A percentile compares a stretch with the other conserved stretches of the same genome.
Evolutionary conservation across 1,140 invertebrate species (phyloP).

Genomic region (Muscidifurax raptorellus): DNA sequence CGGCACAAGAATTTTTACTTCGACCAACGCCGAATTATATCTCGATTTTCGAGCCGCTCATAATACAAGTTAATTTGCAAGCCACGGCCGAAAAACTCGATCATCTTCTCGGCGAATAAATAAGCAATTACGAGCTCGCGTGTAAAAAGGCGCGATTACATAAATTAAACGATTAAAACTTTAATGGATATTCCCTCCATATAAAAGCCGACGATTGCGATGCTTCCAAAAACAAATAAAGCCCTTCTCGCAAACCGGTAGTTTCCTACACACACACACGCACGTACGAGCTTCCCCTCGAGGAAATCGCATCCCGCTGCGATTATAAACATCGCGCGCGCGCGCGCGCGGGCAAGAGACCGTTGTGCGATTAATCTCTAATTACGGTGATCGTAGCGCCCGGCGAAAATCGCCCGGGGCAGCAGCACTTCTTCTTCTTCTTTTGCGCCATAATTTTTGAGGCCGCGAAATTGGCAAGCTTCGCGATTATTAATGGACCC

Average conservation of each 20-base stretch:
- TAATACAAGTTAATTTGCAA: too few relatives aligned
- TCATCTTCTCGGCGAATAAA: not conserved
- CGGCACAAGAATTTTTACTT: too few relatives aligned
- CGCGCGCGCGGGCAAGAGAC: too few relatives aligned
- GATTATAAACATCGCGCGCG: slow-evolving; percentile 19
- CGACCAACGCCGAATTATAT: too few relatives aligned
- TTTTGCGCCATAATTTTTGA: not conserved
- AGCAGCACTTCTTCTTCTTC: too few relatives aligned
- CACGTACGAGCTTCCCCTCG: not conserved
- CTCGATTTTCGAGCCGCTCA: too few relatives aligned
- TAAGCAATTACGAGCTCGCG: not conserved
- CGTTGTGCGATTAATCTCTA: slow-evolving; percentile 43
- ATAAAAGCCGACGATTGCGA: not conserved
- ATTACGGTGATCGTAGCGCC: slow-evolving; percentile 38
- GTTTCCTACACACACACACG: not conserved
- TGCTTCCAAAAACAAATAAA: slow-evolving; percentile 20
- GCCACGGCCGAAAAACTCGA: not conserved
- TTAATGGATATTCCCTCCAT: slow-evolving; percentile 18
- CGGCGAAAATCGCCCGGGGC: slow-evolving; percentile 25
- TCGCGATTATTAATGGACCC: slow-evolving; percentile 20
- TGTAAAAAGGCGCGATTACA: not conserved
- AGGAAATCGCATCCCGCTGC: slow-evolving; percentile 3
- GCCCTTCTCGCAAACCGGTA: not conserved
- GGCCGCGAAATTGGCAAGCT: slow-evolving; percentile 17
- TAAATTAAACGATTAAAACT: slow-evolving; percentile 24